Evolutionary conservation across 2,113 vertebrate species (phyloP).

Genomic region (Percopsis transmontana): DNA sequence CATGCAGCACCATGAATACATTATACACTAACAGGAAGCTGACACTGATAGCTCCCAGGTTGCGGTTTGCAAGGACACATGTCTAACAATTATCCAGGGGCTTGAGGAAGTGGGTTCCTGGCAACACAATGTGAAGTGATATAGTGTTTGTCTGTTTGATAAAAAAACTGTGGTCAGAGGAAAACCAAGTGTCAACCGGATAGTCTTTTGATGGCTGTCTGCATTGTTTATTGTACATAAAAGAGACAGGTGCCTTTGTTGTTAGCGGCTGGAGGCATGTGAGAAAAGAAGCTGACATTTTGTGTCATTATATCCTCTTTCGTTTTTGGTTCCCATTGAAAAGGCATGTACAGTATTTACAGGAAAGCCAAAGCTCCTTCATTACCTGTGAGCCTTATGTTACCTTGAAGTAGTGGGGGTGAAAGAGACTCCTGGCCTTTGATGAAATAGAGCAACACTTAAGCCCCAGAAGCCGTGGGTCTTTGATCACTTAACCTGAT

Average conservation of each 20-base stretch:
- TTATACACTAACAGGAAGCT: background rate
- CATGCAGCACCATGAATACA: conserved; percentile 18
- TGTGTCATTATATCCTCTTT: conserved; percentile 66
- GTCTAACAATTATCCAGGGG: conserved; percentile 57
- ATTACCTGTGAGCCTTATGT: conserved; percentile 66
- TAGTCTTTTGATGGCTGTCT: conserved; percentile 67
- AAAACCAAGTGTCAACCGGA: conserved; percentile 66
- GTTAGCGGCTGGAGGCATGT: conserved; percentile 46
- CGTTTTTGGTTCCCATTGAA: conserved; percentile 54
- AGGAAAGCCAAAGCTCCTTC: conserved; percentile 57
- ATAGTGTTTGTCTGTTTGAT: conserved; percentile 59
- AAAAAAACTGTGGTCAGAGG: conserved; percentile 68
- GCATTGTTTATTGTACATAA: conserved; percentile 71
- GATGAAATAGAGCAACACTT: conserved; percentile 69
- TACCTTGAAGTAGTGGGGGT: conserved; percentile 59
- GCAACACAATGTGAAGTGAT: conserved; percentile 61
- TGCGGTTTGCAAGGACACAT: conserved; percentile 59
- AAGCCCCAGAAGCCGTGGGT: conserved; percentile 50
- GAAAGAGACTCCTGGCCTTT: conserved; percentile 64
- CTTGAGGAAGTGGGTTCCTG: conserved; percentile 60
- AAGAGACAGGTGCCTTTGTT: conserved; percentile 71
- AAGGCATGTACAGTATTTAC: conserved; percentile 60
- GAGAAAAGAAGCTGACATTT: conserved; percentile 56
- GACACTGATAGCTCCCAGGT: conserved; percentile 28
- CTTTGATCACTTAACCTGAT: conserved; percentile 75